phyloP scores from a whole-genome alignment of 2,797 vertebrate species.

The Ateles fusciceps region DNA sequence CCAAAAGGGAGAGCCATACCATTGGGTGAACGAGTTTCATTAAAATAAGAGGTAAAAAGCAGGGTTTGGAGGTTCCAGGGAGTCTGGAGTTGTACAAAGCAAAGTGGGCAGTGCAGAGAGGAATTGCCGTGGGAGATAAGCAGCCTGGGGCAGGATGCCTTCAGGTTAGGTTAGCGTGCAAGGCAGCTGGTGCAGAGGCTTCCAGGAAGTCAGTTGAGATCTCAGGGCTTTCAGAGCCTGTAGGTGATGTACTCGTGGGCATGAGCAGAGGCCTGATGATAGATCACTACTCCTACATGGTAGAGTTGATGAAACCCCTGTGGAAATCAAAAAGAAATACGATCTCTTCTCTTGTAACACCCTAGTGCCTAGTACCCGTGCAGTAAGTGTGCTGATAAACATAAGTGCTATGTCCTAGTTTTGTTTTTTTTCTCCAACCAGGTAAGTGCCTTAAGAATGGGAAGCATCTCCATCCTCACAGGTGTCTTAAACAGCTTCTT shows the following conservation, averaged over 20 bases:
- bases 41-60: not conserved
- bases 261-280: not conserved
- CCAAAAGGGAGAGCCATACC: not conserved
- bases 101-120: not conserved
- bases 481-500: not conserved
- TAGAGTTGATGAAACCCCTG: not conserved
- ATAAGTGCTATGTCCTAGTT: not conserved
- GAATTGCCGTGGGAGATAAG: not conserved
- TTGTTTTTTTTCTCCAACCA: not conserved
- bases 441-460: not conserved
- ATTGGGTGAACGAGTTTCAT: not conserved
- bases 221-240: not conserved
- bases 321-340: not conserved
- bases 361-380: not conserved
- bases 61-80: not conserved
- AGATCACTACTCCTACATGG: not conserved
- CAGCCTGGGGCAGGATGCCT: accelerated
- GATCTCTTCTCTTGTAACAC: not conserved
- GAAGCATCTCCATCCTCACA: not conserved
- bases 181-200: not conserved
- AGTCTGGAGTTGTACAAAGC: too few species aligned
- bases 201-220: not conserved
- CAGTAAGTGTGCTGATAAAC: not conserved
- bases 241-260: not conserved
- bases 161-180: not conserved